A percentile compares a stretch with the other conserved stretches of the same genome.
Conservation (phyloP, 2,797 vertebrate species). For the Scyliorhinus canicula region DNA sequence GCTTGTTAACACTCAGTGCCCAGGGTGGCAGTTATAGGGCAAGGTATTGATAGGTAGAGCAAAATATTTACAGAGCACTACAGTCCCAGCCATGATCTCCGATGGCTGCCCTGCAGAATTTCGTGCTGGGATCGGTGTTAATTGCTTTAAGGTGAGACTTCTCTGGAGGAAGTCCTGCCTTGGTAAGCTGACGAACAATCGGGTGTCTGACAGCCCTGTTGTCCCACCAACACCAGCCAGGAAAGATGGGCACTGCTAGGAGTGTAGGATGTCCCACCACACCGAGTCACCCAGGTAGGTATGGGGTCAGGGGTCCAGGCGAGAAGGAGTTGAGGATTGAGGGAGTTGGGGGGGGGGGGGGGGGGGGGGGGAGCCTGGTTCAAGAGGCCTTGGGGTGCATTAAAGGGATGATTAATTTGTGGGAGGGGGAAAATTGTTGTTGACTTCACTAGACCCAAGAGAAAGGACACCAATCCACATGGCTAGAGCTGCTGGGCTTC, state of each 20-base stretch:
- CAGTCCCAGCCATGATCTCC: too few relatives aligned
- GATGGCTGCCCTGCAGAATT: background rate
- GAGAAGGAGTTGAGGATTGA: too few relatives aligned
- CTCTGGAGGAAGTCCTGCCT: background rate
- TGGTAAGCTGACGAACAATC: background rate
- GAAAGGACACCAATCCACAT: too few relatives aligned
- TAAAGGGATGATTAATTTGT: too few relatives aligned
- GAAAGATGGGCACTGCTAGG: background rate
- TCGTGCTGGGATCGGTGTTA: background rate
- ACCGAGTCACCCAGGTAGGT: background rate
- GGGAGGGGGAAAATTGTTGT: too few relatives aligned
- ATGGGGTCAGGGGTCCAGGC: background rate
- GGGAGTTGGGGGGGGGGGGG: too few relatives aligned
- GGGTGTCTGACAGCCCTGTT: background rate
- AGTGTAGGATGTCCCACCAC: background rate
- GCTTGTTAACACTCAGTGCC: background rate
- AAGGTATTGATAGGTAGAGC: background rate
- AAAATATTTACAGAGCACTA: background rate
- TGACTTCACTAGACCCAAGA: too few relatives aligned
- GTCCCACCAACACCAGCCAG: background rate
- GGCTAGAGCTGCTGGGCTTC: background rate
- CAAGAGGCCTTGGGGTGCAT: too few relatives aligned
- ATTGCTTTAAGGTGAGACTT: too few relatives aligned
- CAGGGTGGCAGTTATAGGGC: background rate
- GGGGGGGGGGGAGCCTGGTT: too few relatives aligned